Evolutionary conservation across 1,140 invertebrate genomes (phyloP).

Genomic region (Pissodes strobi): DNA sequence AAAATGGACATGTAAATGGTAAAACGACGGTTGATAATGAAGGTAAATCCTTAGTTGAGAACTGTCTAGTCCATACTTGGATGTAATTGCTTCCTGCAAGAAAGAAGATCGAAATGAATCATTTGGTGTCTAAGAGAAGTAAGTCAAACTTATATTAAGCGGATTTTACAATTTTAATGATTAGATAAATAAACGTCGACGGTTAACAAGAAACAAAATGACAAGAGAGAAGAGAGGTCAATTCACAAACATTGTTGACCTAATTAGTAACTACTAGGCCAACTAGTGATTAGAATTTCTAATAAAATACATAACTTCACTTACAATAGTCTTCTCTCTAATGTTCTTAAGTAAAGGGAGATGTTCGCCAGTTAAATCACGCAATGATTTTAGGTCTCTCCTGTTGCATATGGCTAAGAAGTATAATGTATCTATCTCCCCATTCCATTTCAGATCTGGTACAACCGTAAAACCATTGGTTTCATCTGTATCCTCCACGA

Average conservation of each 20-base stretch:
- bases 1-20: constrained; percentile 95
- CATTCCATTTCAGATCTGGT: constrained; percentile 95
- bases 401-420: constrained; percentile 79
- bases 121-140: no score
- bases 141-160: no score
- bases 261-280: no score
- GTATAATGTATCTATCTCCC: constrained; percentile 78
- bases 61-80: constrained; percentile 76
- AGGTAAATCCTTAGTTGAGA: constrained; percentile 83
- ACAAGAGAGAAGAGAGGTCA: no score
- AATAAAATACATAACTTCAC: no score
- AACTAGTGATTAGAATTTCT: no score
- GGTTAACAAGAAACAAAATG: no score
- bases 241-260: no score
- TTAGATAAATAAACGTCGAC: no score
- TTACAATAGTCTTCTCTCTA: constrained; percentile 69
- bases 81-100: constrained; percentile 71
- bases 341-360: constrained; percentile 85
- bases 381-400: constrained; percentile 76
- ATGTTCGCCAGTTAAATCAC: constrained; percentile 79
- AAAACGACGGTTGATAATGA: constrained; percentile 97
- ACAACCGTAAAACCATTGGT: constrained; percentile 84
- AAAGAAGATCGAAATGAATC: no score
- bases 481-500: constrained; percentile 81
- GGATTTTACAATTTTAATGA: no score